These are phyloP conservation scores for Bursaphelenchus mucronatus DNA, from an alignment of 1,140 invertebrate species.

Conservation along the genomic window DNA sequence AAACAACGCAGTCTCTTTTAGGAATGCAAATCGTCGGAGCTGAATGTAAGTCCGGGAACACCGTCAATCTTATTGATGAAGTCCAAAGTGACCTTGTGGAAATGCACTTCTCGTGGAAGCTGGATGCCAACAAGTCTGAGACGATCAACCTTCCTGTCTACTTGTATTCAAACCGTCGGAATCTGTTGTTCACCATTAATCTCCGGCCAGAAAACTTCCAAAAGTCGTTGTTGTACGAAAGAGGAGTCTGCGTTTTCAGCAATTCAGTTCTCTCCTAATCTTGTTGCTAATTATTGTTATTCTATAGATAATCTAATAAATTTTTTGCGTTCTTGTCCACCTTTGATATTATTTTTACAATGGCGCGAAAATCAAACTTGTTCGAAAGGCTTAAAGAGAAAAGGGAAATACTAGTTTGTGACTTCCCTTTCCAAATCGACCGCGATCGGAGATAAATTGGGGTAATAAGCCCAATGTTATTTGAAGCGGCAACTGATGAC, in stretches of 20 bases:
- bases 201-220: conserved; percentile 80
- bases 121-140: conserved; percentile 40
- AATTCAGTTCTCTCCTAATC: conserved; percentile 20
- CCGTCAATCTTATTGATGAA: conserved; percentile 36
- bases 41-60: conserved; percentile 22
- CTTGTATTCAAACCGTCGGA: conserved; percentile 86
- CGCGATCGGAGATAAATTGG: too few species aligned
- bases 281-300: conserved; percentile 12
- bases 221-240: conserved; percentile 85
- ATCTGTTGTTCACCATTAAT: conserved; percentile 89
- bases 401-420: too few species aligned
- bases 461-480: too few species aligned
- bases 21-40: conserved; percentile 43
- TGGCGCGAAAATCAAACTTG: too few species aligned
- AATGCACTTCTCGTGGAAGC: conserved; percentile 47
- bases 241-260: conserved; percentile 76
- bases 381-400: too few species aligned
- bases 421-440: too few species aligned
- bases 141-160: conserved; percentile 88
- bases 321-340: not conserved
- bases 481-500: too few species aligned
- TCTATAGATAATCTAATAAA: conserved; percentile 3
- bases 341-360: not conserved
- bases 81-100: conserved; percentile 33
- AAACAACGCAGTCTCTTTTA: conserved; percentile 25